Conservation (phyloP, 2,113 vertebrate genomes). For the Pica pica region DNA sequence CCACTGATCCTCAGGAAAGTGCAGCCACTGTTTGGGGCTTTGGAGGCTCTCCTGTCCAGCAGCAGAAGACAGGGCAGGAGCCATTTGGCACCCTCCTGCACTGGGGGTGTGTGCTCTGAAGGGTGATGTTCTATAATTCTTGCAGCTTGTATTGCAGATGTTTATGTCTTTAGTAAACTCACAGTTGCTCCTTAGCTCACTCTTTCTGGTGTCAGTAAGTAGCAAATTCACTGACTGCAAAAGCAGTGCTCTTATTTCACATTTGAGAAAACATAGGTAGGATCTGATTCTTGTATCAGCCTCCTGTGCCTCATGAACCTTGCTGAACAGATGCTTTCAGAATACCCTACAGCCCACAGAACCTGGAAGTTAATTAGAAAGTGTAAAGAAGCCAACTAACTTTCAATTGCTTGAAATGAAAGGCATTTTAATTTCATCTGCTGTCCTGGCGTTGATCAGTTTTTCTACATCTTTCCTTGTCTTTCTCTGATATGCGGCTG, state of each 20-base stretch:
- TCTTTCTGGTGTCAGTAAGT: not conserved
- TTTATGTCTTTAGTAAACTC: not conserved
- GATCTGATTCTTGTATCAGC: not conserved
- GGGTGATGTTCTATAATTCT: not conserved
- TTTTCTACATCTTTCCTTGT: not conserved
- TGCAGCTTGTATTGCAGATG: not conserved
- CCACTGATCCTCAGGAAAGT: not conserved
- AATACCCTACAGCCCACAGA: not conserved
- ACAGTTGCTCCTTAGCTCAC: not conserved
- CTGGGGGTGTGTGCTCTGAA: not conserved
- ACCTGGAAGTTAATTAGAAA: not conserved
- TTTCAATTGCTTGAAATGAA: not conserved
- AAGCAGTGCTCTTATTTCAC: not conserved
- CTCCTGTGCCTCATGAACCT: not conserved
- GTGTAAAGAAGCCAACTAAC: not conserved
- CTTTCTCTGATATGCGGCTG: not conserved
- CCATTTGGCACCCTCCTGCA: not conserved
- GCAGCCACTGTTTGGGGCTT: not conserved
- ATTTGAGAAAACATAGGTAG: not conserved
- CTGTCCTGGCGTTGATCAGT: not conserved
- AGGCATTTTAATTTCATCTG: not conserved
- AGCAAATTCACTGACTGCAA: not conserved
- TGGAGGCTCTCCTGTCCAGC: not conserved
- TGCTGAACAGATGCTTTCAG: constrained; percentile 12
- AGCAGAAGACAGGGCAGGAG: not conserved